These are phyloP conservation scores for Halocynthia aurantium DNA, from an alignment of 23 tunicate genomes.

Conservation along the genomic window DNA sequence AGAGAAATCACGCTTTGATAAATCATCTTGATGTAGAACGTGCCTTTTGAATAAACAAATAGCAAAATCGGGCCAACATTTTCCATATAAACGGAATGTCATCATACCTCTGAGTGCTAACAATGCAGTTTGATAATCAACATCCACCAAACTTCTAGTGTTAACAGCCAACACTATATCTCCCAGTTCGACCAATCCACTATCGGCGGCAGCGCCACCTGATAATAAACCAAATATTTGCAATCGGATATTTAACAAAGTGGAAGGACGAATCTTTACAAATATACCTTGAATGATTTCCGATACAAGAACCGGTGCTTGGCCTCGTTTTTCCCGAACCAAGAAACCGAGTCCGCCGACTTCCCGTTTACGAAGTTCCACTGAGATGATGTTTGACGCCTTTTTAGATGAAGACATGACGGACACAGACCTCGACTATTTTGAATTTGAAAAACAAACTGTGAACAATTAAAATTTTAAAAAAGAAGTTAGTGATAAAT, in stretches of 20 bases:
- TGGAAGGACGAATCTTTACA: background rate
- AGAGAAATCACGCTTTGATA: too few relatives aligned
- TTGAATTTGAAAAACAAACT: too few relatives aligned
- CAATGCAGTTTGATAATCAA: conserved; percentile 53
- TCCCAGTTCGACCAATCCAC: conserved; percentile 51
- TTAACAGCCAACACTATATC: conserved; percentile 67
- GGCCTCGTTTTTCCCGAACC: conserved; percentile 32
- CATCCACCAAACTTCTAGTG: conserved; percentile 18
- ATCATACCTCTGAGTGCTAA: conserved; percentile 38
- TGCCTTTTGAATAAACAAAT: too few relatives aligned
- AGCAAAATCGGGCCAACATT: too few relatives aligned
- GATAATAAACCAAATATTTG: background rate
- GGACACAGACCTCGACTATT: too few relatives aligned
- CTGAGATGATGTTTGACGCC: conserved; percentile 26
- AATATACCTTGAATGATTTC: conserved; percentile 53
- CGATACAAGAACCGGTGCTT: conserved; percentile 51
- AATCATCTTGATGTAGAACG: too few relatives aligned
- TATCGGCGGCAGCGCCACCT: conserved; percentile 73
- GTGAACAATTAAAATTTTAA: too few relatives aligned
- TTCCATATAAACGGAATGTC: too few relatives aligned
- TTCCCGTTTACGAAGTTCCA: conserved; percentile 30
- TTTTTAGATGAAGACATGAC: too few relatives aligned
- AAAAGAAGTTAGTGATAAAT: too few relatives aligned
- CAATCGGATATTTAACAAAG: background rate
- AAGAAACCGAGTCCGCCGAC: conserved; percentile 59